These are phyloP conservation scores for Nebria salina DNA, from an alignment of 2,888 invertebrate genomes.

Conservation along the genomic window DNA sequence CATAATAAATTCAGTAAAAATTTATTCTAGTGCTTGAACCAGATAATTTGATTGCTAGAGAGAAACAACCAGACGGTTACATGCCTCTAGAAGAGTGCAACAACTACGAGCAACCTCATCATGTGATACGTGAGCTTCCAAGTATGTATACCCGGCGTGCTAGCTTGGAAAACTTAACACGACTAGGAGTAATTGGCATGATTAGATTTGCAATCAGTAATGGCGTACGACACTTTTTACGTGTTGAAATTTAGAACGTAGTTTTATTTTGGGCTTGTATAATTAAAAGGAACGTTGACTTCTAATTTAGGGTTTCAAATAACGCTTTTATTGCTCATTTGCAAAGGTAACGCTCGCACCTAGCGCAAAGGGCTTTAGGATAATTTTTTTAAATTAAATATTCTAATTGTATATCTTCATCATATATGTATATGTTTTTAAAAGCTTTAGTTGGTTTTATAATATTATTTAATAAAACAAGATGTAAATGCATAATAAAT, in stretches of 20 bases:
- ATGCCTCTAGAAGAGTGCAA: neutral
- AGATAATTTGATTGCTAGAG: slow-evolving; percentile 21
- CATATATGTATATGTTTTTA: too few relatives aligned
- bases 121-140: neutral
- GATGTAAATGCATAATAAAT: too few relatives aligned
- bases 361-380: too few relatives aligned
- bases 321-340: too few relatives aligned
- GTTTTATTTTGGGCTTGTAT: neutral
- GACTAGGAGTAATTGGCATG: neutral
- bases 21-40: slow-evolving; percentile 14
- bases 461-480: too few relatives aligned
- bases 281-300: neutral
- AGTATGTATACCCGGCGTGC: neutral
- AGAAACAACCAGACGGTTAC: neutral
- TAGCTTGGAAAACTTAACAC: neutral
- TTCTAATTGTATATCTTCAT: too few relatives aligned
- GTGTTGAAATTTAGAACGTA: neutral
- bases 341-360: too few relatives aligned
- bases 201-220: neutral
- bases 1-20: slow-evolving; percentile 20
- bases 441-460: too few relatives aligned
- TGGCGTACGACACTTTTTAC: neutral
- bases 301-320: neutral
- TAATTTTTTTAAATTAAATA: too few relatives aligned
- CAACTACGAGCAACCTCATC: neutral